phyloP scores from a whole-genome alignment of 2,797 vertebrate species.

The Aldrovandia affinis region DNA sequence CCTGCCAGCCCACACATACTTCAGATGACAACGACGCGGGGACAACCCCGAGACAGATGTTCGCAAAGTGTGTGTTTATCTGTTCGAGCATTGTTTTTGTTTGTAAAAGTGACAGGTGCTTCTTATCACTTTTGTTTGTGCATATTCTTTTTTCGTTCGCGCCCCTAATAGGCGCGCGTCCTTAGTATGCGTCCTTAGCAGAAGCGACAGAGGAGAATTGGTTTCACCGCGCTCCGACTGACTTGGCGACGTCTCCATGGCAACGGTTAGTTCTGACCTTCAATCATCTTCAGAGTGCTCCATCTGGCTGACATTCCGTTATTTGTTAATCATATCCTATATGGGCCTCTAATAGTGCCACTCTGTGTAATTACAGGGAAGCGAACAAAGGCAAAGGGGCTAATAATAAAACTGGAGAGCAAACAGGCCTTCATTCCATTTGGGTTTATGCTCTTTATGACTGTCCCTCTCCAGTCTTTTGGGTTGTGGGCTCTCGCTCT shows the following conservation, averaged over 20 bases:
- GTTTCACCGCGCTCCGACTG: constrained; percentile 55
- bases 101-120: not conserved
- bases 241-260: constrained; percentile 68
- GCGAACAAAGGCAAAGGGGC: constrained; percentile 14
- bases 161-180: constrained; percentile 2
- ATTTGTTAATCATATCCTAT: constrained; percentile 60
- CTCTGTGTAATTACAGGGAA: constrained; percentile 32
- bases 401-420: not conserved
- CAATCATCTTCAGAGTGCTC: constrained; percentile 63
- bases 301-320: constrained; percentile 60
- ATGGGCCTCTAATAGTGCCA: constrained; percentile 7
- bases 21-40: not conserved
- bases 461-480: constrained; percentile 4
- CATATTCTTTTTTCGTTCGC: not conserved
- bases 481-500: not conserved
- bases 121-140: not conserved
- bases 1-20: not conserved
- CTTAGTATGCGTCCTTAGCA: constrained; percentile 45
- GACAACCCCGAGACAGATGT: not conserved
- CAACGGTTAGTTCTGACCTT: constrained; percentile 74
- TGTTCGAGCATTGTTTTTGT: not conserved
- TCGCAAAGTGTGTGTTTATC: not conserved
- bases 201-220: constrained; percentile 46
- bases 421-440: not conserved
- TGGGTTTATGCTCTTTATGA: not conserved